phyloP scores from a whole-genome alignment of 2,797 vertebrate species.

The Mus caroli region DNA sequence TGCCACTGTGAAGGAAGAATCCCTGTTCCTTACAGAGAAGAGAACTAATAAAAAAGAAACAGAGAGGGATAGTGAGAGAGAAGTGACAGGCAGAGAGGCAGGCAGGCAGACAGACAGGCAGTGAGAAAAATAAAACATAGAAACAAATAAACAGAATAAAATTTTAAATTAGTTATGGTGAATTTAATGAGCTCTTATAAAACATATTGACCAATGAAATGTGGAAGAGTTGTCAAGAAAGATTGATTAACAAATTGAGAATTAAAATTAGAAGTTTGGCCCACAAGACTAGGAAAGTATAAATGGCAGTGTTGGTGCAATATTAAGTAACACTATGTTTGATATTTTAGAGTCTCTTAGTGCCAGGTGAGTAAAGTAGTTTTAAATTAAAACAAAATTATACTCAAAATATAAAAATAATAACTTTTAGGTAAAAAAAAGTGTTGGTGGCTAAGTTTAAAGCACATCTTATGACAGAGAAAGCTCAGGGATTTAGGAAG shows the following conservation, averaged over 20 bases:
- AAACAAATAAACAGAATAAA: background rate
- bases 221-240: background rate
- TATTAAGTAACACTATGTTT: too few relatives aligned
- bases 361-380: too few relatives aligned
- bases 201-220: background rate
- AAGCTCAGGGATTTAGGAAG: background rate
- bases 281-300: background rate
- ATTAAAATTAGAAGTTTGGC: background rate
- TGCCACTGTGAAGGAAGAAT: background rate
- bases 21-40: background rate
- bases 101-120: too few relatives aligned
- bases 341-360: background rate
- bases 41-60: background rate
- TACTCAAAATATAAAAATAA: background rate
- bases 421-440: background rate
- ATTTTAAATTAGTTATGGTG: background rate
- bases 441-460: background rate
- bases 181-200: background rate
- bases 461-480: background rate
- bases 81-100: background rate
- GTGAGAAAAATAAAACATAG: background rate
- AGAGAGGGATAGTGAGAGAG: background rate
- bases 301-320: too few relatives aligned
- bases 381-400: background rate
- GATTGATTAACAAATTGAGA: background rate